Conservation (phyloP, 2,797 vertebrate species). For the Parotocinclus haroldoi region DNA sequence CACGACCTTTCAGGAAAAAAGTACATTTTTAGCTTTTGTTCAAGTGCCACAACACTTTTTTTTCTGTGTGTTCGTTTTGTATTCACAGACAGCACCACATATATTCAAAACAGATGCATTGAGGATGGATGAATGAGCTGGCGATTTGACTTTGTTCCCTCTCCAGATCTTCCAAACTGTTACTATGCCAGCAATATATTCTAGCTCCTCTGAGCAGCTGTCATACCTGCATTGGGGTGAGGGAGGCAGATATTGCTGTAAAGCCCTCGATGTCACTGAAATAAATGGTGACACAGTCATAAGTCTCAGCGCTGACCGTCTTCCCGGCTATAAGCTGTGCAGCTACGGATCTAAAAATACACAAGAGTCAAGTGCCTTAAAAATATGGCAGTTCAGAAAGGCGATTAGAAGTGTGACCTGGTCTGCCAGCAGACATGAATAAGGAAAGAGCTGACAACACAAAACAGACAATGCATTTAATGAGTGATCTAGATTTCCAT, state of each 20-base stretch:
- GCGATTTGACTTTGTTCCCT: not conserved
- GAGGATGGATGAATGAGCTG: too few species aligned
- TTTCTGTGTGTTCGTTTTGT: too few species aligned
- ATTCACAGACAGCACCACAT: too few species aligned
- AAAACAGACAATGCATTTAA: too few species aligned
- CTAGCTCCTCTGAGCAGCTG: not conserved
- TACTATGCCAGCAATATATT: not conserved
- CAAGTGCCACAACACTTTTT: too few species aligned
- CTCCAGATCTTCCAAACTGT: not conserved
- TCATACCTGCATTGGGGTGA: constrained; percentile 56
- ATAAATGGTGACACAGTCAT: constrained; percentile 55
- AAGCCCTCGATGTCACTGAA: constrained; percentile 59
- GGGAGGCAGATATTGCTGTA: constrained; percentile 48
- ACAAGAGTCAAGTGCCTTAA: constrained; percentile 19
- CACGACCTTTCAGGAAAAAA: constrained; percentile 46
- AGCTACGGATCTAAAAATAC: constrained; percentile 52
- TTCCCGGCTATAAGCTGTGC: constrained; percentile 51
- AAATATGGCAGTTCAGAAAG: not conserved
- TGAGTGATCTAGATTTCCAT: too few species aligned
- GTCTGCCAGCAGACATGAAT: too few species aligned
- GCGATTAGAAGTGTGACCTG: not conserved
- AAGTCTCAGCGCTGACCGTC: constrained; percentile 54
- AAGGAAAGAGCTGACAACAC: too few species aligned
- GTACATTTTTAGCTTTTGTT: constrained; percentile 2
- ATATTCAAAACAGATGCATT: too few species aligned